Evolutionary conservation across 2,797 vertebrate species (phyloP).

Genomic region (Falco concolor): DNA sequence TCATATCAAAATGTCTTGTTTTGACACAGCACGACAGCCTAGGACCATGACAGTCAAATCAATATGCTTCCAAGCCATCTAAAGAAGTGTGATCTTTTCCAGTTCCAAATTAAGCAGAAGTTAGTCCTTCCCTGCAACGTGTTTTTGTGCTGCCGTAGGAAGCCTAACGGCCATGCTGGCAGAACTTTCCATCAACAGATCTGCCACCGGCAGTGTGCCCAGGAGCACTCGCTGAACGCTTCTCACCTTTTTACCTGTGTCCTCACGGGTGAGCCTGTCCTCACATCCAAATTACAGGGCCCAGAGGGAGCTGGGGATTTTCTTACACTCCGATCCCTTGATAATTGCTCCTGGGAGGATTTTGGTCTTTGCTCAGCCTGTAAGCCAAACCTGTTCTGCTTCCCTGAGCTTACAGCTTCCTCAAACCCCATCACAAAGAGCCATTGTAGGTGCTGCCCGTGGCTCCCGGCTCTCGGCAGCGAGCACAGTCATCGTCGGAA

Average conservation of each 20-base stretch:
- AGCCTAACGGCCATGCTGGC: rapidly evolving
- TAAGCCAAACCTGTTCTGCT: not conserved
- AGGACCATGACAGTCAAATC: slow-evolving; percentile 11
- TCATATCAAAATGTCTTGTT: not conserved
- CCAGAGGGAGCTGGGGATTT: not conserved
- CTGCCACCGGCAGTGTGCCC: rapidly evolving
- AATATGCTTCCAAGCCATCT: slow-evolving; percentile 26
- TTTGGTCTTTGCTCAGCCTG: not conserved
- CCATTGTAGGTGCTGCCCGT: not conserved
- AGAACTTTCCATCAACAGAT: not conserved
- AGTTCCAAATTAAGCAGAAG: not conserved
- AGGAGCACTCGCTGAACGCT: rapidly evolving
- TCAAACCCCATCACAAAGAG: not conserved
- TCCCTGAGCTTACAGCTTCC: not conserved
- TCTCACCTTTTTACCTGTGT: not conserved
- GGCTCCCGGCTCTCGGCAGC: not conserved
- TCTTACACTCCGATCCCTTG: not conserved
- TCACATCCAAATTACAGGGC: not conserved
- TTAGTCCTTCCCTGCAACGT: not conserved
- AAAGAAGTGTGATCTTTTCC: slow-evolving; percentile 14
- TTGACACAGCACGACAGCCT: not conserved
- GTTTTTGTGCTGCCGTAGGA: not conserved
- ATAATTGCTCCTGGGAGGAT: not conserved
- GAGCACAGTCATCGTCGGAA: not conserved
- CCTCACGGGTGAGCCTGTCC: not conserved